These are phyloP conservation scores for Leistus spinibarbis DNA, from an alignment of 2,888 invertebrate species.

Conservation along the genomic window DNA sequence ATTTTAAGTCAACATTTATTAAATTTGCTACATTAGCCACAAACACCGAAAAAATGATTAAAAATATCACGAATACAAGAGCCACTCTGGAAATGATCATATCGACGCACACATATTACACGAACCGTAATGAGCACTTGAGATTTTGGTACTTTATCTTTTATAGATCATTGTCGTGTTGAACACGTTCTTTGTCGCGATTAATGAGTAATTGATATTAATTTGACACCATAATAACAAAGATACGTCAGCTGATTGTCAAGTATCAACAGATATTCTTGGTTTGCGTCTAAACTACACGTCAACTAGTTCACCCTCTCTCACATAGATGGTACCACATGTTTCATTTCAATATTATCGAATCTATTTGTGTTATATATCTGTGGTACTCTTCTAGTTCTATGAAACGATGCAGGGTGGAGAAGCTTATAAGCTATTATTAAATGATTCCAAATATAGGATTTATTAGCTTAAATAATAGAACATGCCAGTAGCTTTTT, in stretches of 20 bases:
- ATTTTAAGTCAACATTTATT: conserved; percentile 64
- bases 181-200: conserved; percentile 18
- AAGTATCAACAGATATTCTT: conserved; percentile 8
- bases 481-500: too few relatives aligned
- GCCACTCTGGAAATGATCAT: conserved; percentile 72
- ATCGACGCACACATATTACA: conserved; percentile 41
- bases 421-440: too few relatives aligned
- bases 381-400: too few relatives aligned
- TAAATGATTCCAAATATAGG: too few relatives aligned
- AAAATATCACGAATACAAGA: conserved; percentile 64
- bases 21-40: conserved; percentile 72
- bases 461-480: too few relatives aligned
- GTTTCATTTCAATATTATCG: neutral
- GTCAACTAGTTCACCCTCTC: neutral
- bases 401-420: too few relatives aligned
- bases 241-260: conserved; percentile 38
- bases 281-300: conserved; percentile 18
- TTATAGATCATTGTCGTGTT: conserved; percentile 29
- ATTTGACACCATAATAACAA: conserved; percentile 30
- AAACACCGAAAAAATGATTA: conserved; percentile 70
- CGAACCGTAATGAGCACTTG: conserved; percentile 1
- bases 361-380: too few relatives aligned
- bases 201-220: conserved; percentile 2
- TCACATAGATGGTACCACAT: neutral
- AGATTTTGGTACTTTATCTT: conserved; percentile 24